Conservation (phyloP, 2,888 invertebrate species). For the Zele albiditarsus region DNA sequence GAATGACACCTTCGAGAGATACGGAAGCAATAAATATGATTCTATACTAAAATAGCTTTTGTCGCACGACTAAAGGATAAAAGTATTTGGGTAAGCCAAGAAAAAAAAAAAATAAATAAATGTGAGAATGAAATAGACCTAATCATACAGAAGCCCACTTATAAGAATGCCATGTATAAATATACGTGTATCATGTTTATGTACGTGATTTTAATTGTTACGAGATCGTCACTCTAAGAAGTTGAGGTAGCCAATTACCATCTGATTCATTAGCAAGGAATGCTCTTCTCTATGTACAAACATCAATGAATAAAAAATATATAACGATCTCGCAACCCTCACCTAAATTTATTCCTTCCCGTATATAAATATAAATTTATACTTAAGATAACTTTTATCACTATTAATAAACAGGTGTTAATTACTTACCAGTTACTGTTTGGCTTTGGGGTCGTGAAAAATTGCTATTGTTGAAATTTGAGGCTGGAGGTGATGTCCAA, state of each 20-base stretch:
- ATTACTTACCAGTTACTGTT: slow-evolving; percentile 69
- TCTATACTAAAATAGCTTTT: slow-evolving; percentile 20
- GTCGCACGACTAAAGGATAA: slow-evolving; percentile 66
- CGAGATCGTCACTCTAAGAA: slow-evolving; percentile 43
- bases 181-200: slow-evolving; percentile 39
- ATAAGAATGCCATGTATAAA: slow-evolving; percentile 36
- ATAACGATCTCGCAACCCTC: neutral
- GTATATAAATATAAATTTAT: neutral
- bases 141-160: slow-evolving; percentile 62
- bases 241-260: neutral
- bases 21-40: slow-evolving; percentile 1
- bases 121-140: slow-evolving; percentile 56
- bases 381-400: neutral
- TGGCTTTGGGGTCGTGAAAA: slow-evolving; percentile 68
- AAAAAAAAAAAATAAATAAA: slow-evolving; percentile 36
- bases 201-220: slow-evolving; percentile 30
- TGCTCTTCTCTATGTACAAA: neutral
- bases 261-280: neutral
- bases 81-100: slow-evolving; percentile 67
- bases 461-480: slow-evolving; percentile 65
- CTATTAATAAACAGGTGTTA: slow-evolving; percentile 8
- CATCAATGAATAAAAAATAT: neutral
- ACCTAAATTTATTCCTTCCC: neutral
- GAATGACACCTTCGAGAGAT: neutral
- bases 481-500: slow-evolving; percentile 59